Conservation (phyloP, 2,797 vertebrate genomes). For the Heteromormyrus szaboi region DNA sequence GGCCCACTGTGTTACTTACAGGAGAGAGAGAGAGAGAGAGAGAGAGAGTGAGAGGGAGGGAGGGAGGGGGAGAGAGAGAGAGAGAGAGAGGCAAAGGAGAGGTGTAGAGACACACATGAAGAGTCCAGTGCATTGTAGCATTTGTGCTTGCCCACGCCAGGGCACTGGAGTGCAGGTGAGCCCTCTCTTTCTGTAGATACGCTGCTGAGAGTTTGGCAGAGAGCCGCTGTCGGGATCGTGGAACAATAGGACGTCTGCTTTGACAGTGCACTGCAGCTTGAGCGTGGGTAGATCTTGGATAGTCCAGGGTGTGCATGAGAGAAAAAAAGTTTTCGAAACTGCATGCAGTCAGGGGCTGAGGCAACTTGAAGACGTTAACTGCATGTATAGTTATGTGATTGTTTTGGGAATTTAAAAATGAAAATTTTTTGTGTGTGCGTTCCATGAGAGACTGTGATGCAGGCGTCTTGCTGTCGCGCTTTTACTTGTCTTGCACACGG, state of each 20-base stretch:
- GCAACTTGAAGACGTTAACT: background rate
- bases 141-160: conserved; percentile 40
- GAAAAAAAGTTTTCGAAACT: background rate
- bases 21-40: conserved; percentile 28
- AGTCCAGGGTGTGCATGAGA: background rate
- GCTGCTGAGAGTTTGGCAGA: background rate
- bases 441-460: background rate
- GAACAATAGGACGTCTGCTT: background rate
- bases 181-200: background rate
- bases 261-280: background rate
- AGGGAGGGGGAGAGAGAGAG: conserved; percentile 9
- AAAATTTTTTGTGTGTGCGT: background rate
- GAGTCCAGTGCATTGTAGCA: conserved; percentile 51
- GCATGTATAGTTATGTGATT: background rate
- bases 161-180: conserved; percentile 37
- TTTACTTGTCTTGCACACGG: background rate
- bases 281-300: background rate
- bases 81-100: conserved; percentile 23
- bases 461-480: background rate
- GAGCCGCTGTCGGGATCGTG: background rate
- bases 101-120: conserved; percentile 37
- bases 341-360: background rate
- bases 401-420: background rate
- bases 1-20: conserved; percentile 64
- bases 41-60: conserved; percentile 16